Base-by-base conservation (phyloP, 2,888 invertebrate species). In the Drosophila tripunctata region DNA sequence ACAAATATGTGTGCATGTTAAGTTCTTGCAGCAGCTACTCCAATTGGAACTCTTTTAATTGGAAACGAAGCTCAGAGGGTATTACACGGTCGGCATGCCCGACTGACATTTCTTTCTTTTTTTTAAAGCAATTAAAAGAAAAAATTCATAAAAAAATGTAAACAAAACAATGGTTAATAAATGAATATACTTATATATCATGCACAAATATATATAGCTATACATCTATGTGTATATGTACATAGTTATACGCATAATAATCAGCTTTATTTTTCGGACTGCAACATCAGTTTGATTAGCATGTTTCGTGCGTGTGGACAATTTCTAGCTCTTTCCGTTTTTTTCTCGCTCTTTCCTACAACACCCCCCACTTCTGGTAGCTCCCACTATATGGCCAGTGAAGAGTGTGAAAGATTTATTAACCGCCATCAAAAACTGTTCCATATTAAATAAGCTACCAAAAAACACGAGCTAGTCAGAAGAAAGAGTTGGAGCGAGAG, bases 291-390 rank as follows among this genome's bases (percentile, higher is more conserved):
- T 58, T 64, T 73, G 55, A 75, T 77, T 77, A 75, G 54, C 75
- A 73, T 73, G 74, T 72, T 74, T 62, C 62, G 74, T 75, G 75
- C 74, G 68, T 75, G 54, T 56, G 57, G 56, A 60, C 74, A 73
- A 51, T 73, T 64, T 40, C 56, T 41, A 19, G 30, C 8, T 4
- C 22, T 12, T 15, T 5, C 17, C 3, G 15, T 30, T 2, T 15
- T 17, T n/a, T n/a, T n/a, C 19, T 14, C 4, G 10, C 14, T 27
- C 6, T 14, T n/a, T 2, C n/a, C 8, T 30, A 40, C 31, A 8
- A 27, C 27, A 10, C 15, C 38, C 6, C 24, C 6, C n/a, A n/a
- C n/a, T n/a, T 14, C n/a, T n/a, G n/a, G n/a, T n/a, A n/a, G n/a
- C n/a, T n/a, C 41, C 38, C 24, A 30, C 15, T 22, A n/a, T n/a